A percentile compares a stretch with the other conserved stretches of the same genome.
Conservation (phyloP, 2,888 invertebrate species). For the Ectropis crepuscularia region DNA sequence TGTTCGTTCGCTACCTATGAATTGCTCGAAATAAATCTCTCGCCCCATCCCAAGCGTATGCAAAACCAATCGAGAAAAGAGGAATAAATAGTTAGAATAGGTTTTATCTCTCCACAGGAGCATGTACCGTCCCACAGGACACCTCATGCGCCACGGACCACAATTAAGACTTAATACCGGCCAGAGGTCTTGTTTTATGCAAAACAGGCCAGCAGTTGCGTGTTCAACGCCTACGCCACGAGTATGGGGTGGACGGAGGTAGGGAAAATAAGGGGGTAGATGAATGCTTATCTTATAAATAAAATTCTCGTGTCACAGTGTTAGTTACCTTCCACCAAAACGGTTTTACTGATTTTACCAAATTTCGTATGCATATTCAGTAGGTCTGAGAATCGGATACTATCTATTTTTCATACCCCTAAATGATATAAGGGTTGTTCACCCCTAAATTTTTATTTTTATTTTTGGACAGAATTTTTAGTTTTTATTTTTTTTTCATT, state of each 20-base stretch:
- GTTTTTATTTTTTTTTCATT: too few relatives aligned
- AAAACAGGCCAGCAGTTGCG: conserved; percentile 75
- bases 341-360: too few relatives aligned
- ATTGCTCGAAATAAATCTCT: too few relatives aligned
- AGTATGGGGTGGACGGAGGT: conserved; percentile 48
- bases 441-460: too few relatives aligned
- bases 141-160: conserved; percentile 63
- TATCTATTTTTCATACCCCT: too few relatives aligned
- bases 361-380: too few relatives aligned
- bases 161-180: conserved; percentile 84
- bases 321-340: too few relatives aligned
- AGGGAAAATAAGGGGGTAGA: conserved; percentile 1
- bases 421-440: too few relatives aligned
- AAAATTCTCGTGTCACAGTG: too few relatives aligned
- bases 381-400: too few relatives aligned
- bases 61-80: conserved; percentile 31
- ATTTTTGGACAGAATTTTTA: too few relatives aligned
- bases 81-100: conserved; percentile 70
- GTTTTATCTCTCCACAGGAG: conserved; percentile 68
- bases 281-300: neutral
- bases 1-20: too few relatives aligned
- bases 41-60: conserved; percentile 1
- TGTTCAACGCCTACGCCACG: conserved; percentile 76
- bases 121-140: conserved; percentile 72
- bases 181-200: conserved; percentile 82